Evolutionary conservation across 2,888 invertebrate species (phyloP), one percentile per base, ranked within the genome.

Genomic region (Sussaba pulchella): DNA sequence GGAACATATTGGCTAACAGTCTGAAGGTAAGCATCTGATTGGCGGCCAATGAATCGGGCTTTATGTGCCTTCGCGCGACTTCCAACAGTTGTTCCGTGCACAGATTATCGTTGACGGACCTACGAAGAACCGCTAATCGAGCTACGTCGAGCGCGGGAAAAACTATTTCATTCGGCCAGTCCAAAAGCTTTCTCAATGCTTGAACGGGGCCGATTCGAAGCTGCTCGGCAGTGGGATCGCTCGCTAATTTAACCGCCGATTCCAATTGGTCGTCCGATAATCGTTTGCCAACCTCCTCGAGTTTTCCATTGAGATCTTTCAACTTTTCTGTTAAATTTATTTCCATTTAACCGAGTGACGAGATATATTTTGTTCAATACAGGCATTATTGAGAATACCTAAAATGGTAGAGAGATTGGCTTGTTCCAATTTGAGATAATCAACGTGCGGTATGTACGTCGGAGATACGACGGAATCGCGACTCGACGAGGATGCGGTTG

Each of bases 111-210:
- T 95, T 95, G 5, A 96, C 93, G 2, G 94, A 93, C 87, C 94
- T 94, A 83, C 95, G 95, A 57, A 97, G 94, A 45, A 98, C 94
- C 0, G 97, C 96, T 88, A 99, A 93, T 83, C 99, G 94, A 12
- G 98, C 94, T 4, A 99, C 93, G 90, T 99, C 99, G 85, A 99
- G 92, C 4, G 96, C 96, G 0, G 99, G 99, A 90, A 98, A 98
- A 0, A 98, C 93, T 82, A 96, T 94, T 89, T 97, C 96, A 4
- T 87, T 84, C 5, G 92, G 88, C 92, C 92, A 92, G 14, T 87
- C 83, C 14, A 91, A 75, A 26, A 92, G 84, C 54, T 78, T 86
- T 64, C 76, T 66, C 24, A 92, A 71, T 19, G 84, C 83, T 39
- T 71, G 75, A 5, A 90, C 76, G 9, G 87, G 83, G 21, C 82